Evolutionary conservation across 2,797 vertebrate genomes (phyloP).

Genomic region (Darevskia nairensis): DNA sequence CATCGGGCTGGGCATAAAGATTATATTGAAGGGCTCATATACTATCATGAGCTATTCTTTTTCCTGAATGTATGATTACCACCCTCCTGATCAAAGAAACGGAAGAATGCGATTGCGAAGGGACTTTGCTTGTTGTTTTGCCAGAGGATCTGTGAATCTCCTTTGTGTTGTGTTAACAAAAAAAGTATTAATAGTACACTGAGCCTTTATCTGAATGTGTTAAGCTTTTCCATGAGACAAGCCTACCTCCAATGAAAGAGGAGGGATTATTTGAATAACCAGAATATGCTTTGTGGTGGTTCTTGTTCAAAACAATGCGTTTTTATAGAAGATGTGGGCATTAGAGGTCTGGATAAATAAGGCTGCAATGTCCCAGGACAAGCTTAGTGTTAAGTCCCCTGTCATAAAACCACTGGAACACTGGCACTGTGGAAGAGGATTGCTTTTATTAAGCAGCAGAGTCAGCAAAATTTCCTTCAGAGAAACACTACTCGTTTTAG

Average conservation of each 20-base stretch:
- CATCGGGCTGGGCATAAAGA: conserved; percentile 1
- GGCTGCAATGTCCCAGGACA: conserved; percentile 21
- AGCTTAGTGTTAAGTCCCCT: conserved; percentile 18
- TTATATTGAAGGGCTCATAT: conserved; percentile 3
- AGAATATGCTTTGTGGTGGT: conserved; percentile 45
- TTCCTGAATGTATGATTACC: neutral
- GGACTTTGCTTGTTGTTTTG: conserved; percentile 40
- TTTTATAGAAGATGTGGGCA: conserved; percentile 39
- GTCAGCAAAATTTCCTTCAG: neutral
- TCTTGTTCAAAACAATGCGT: conserved; percentile 55
- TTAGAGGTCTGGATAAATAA: conserved; percentile 9
- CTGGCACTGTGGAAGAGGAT: neutral
- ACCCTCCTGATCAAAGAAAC: neutral
- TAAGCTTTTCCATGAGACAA: conserved; percentile 44
- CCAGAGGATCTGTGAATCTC: conserved; percentile 13
- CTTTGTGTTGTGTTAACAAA: conserved; percentile 18
- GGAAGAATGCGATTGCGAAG: neutral
- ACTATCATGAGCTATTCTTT: conserved; percentile 3
- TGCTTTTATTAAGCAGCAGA: conserved; percentile 9
- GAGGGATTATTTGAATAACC: conserved; percentile 55
- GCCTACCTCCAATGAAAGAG: conserved; percentile 47
- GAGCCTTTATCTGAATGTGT: conserved; percentile 36
- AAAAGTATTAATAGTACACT: conserved; percentile 41
- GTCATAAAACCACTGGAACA: conserved; percentile 14
- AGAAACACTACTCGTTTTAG: neutral